phyloP scores from a whole-genome alignment of 2,797 vertebrate species.

The Spea hammondii region DNA sequence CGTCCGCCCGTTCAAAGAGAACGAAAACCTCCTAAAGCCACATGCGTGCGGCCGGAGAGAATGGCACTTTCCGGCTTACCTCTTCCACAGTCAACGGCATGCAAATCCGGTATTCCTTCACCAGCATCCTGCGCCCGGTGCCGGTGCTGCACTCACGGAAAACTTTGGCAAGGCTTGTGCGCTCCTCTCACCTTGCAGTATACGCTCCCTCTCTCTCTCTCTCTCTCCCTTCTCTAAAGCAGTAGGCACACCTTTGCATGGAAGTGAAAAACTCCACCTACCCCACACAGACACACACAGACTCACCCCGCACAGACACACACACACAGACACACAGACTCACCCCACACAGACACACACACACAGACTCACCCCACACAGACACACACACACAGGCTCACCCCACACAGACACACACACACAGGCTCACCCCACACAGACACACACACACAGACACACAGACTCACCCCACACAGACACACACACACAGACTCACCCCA shows the following conservation, averaged over 20 bases:
- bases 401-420: no score
- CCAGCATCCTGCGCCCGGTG: constrained; percentile 43
- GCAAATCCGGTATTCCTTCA: constrained; percentile 51
- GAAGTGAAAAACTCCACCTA: constrained; percentile 39
- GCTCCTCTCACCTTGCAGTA: constrained; percentile 41
- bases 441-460: no score
- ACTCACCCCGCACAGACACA: no score
- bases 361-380: no score
- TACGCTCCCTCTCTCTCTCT: constrained; percentile 10
- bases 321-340: no score
- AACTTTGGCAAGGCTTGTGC: constrained; percentile 30
- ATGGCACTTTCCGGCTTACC: constrained; percentile 25
- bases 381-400: no score
- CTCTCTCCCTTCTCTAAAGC: constrained; percentile 17
- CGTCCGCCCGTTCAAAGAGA: background rate
- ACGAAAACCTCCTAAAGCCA: constrained; percentile 9
- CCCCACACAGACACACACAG: background rate
- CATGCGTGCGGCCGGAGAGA: background rate
- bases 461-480: background rate
- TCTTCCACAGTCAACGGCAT: constrained; percentile 51
- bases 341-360: no score
- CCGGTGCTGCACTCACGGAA: constrained; percentile 20
- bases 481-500: no score
- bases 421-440: no score
- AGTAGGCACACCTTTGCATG: constrained; percentile 37